Evolutionary conservation across 2,888 invertebrate species (phyloP), one percentile per base, ranked within the genome.

Genomic region (Villa cingulata): DNA sequence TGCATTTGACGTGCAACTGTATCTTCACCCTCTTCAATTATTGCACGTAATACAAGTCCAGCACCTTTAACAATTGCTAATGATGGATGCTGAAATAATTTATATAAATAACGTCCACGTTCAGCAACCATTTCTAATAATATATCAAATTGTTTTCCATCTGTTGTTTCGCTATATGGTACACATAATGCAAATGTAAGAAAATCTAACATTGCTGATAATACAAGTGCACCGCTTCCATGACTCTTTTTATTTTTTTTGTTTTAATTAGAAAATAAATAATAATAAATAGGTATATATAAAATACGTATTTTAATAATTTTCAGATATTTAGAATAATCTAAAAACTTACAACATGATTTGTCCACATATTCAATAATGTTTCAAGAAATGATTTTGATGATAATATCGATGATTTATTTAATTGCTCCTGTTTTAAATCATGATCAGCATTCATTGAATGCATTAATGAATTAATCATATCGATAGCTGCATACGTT

Each of bases 151-250:
- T 91, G 90, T 62, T 88, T 88, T 44, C 94, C 92, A 62, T 96
- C 94, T 0, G 98, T 98, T 5, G 98, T 99, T 72, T 99, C 98
- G 62, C 94, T 92, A 72, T 97, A 98, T 5, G 98, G 98, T 53
- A 96, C 92, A 72, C 98, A 99, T 38, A 98, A 75, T 4, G 95
- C 86, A 72, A 96, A 98, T 37, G 97, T 98, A 53, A 98, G 73
- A 64, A 99, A 91, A 70, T 98, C 98, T 64, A 98, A 74, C 95
- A 99, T 95, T 54, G 95, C 90, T 29, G 95, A 87, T 53, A 98
- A 88, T 15, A 98, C 89, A 43, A 98, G 71, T 41, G 97, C 96
- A 4, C 97, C 97, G 46, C 92, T 95, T 45, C 90, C 89, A 53
- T 86, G 86, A 49, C 79, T 80, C 92, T 94, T n/a, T 27, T n/a